Evolutionary conservation across 2,113 vertebrate species (phyloP), one percentile per base, ranked within the genome.

Genomic region (Brachypodius melanocephalos): DNA sequence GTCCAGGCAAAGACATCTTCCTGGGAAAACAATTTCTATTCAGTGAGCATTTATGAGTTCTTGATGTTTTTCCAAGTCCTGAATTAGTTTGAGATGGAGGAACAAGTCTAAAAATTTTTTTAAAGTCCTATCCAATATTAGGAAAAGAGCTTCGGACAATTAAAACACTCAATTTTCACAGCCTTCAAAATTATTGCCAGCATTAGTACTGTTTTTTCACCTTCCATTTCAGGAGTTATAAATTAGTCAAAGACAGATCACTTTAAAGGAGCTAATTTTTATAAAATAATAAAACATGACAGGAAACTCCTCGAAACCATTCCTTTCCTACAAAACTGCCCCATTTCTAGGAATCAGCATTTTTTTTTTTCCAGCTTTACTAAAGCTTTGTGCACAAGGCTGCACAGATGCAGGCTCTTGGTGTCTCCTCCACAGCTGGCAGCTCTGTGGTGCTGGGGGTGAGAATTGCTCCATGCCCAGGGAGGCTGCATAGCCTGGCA

Each of bases 271-370:
- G 11, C 3, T 73, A 29, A 32, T 67, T 81, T 80, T 92, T 65
- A 66, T 79, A 69, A 91, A 93, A 88, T 51, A 82, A 42, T 80
- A 76, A 93, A 93, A 36, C 18, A 77, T 58, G 67, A 66, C 45
- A 80, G 49, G 28, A 91, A 85, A 83, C 38, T 65, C 51, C 52
- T 61, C 21, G 34, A 91, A 85, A 79, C 14, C 25, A 9, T 55
- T 59, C 14, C 15, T 82, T 82, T 69, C 29, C 42, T 66, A 69
- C 15, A 69, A 76, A 88, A 76, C n/a, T 6, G 4, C 17, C 49
- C 12, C 8, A 2, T 83, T 90, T 79, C 49, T 85, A 82, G 62
- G 69, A 91, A 75, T 43, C 24, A 75, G 57, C 34, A 43, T 21
- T 89, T 91, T 74, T 14, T 74, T 14, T 62, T 67, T 71, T 75